Percentiles rank a stretch among this genome's conserved stretches.
Conservation (phyloP, 2,113 vertebrate species). For the Osmerus mordax region DNA sequence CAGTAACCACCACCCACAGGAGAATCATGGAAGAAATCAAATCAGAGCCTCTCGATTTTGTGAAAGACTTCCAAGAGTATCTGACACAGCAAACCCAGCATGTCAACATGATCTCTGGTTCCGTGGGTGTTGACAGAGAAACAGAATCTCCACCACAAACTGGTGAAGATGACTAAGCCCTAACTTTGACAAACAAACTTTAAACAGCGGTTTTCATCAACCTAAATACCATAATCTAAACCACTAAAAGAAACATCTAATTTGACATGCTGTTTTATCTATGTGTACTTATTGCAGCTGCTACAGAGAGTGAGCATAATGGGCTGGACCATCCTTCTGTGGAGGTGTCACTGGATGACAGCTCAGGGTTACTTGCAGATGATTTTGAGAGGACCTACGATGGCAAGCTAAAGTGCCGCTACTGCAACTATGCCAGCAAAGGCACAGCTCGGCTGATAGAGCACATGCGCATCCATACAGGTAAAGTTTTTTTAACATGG, state of each 20-base stretch:
- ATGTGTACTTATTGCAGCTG: conserved; percentile 26
- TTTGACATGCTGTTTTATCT: too few relatives aligned
- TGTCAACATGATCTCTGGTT: conserved; percentile 99
- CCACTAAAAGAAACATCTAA: too few relatives aligned
- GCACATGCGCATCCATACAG: conserved; percentile 96
- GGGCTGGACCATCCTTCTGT: conserved; percentile 89
- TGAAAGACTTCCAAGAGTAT: conserved; percentile 98
- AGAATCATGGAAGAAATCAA: conserved; percentile 73
- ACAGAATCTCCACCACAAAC: conserved; percentile 77
- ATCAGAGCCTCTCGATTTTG: conserved; percentile 93
- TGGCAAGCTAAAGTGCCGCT: conserved; percentile 94
- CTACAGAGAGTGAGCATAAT: conserved; percentile 72
- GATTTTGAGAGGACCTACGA: conserved; percentile 96
- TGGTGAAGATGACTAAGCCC: conserved; percentile 65
- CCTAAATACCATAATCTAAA: background rate
- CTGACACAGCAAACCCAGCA: conserved; percentile 97
- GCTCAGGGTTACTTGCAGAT: conserved; percentile 90
- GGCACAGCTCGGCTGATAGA: conserved; percentile 94
- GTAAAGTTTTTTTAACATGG: conserved; percentile 57
- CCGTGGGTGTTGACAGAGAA: conserved; percentile 89
- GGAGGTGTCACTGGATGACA: conserved; percentile 92
- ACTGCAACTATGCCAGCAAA: conserved; percentile 97
- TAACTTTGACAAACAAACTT: background rate
- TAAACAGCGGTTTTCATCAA: background rate
- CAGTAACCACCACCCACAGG: background rate